Evolutionary conservation across 2,113 vertebrate species (phyloP).

Genomic region (Capreolus pygargus): DNA sequence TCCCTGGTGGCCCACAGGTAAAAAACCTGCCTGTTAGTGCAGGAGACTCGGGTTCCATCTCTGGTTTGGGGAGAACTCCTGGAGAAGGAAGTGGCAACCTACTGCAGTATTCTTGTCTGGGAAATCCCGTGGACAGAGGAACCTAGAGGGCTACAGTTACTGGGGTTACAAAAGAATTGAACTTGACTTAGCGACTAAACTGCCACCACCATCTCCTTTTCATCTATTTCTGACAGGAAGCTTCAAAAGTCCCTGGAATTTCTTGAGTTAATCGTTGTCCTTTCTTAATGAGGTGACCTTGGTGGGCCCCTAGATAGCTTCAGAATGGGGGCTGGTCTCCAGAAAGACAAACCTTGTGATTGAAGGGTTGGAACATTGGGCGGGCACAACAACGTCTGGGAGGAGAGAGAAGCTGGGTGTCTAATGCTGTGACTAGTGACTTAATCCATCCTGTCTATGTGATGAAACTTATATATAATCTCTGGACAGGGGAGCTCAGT

Average conservation of each 20-base stretch:
- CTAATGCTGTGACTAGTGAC: background rate
- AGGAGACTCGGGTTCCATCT: background rate
- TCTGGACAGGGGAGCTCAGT: background rate
- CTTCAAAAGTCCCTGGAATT: background rate
- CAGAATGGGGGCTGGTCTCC: background rate
- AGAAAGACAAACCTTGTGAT: background rate
- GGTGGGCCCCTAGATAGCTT: background rate
- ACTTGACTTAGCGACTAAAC: background rate
- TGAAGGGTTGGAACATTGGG: background rate
- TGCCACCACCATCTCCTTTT: background rate
- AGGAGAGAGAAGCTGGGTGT: background rate
- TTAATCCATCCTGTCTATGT: background rate
- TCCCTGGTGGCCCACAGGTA: background rate
- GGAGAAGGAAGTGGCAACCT: background rate
- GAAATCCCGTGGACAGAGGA: background rate
- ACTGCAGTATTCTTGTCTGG: background rate
- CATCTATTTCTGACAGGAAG: background rate
- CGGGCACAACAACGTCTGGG: background rate
- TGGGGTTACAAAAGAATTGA: background rate
- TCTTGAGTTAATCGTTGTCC: background rate
- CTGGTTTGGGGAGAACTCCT: background rate
- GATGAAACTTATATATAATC: background rate
- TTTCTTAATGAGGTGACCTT: background rate
- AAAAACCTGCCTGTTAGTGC: background rate
- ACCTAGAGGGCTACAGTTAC: background rate